Base-by-base conservation (phyloP, 2,113 vertebrate species). In the Rhabdornis inornatus region DNA sequence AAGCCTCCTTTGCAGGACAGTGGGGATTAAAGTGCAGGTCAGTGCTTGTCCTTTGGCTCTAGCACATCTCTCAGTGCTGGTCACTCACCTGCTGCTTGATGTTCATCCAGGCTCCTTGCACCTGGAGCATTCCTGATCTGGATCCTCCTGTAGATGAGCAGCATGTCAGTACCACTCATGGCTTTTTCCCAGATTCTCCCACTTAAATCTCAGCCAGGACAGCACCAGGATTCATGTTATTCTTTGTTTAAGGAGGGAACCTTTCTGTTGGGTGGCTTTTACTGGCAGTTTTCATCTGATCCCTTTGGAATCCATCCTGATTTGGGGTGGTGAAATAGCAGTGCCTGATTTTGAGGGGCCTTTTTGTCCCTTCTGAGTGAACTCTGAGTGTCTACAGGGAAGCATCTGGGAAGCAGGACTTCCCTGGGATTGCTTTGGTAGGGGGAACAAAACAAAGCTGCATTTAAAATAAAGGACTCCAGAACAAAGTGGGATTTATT, bases 151-250 rank as follows among this genome's bases (percentile, higher is more conserved):
- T 3, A 6, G 23, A 3, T 27, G 27, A 56, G 37, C 44, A 77
- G 37, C 22, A 15, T 78, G 23, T 10, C 35, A 37, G 15, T 27
- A 13, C 9, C 9, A 7, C 15, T 66, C 0, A 2, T 2, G 0
- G 2, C 13, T 19, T 63, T 49, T 35, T 27, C 31, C 69, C 40
- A 31, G 21, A 24, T n/a, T 31, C 22, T 93, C 65, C 56, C 13
- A 13, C 7, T 2, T 16, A 3, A 45, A 4, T 37, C 31, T 28
- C 27, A 59, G 57, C 27, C 24, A 27, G 44, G n/a, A 35, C 11
- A 79, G 57, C 35, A 44, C 5, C n/a, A 28, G 1, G 31, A 5
- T 63, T 82, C 20, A 13, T 24, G 2, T 25, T 30, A 2, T 20
- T 22, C 19, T 60, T 60, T 33, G 2, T 45, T 89, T 19, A 25